These are phyloP conservation scores for Epizoanthus stellaris DNA, from an alignment of 92 coral and sea anemone species.

Conservation along the genomic window DNA sequence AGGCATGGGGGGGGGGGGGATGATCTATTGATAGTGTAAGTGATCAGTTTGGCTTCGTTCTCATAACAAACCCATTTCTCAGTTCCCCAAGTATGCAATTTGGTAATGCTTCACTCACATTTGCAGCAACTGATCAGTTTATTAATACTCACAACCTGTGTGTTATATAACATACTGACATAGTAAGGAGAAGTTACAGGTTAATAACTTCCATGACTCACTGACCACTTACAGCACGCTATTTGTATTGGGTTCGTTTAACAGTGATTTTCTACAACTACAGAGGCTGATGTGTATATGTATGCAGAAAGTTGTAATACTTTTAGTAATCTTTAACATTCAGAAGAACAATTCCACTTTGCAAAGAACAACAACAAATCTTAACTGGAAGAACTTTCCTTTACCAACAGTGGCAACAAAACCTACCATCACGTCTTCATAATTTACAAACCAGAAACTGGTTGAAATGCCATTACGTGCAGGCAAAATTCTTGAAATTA, in stretches of 20 bases:
- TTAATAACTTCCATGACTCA: too few species aligned
- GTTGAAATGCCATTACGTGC: background rate
- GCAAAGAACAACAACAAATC: background rate
- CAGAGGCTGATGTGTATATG: background rate
- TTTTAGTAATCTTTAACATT: too few species aligned
- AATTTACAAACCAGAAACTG: constrained; percentile 12
- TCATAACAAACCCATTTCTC: background rate
- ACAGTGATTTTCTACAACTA: background rate
- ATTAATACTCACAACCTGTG: background rate
- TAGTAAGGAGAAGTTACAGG: background rate
- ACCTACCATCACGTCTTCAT: background rate
- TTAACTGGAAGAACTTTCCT: background rate
- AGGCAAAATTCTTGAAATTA: background rate
- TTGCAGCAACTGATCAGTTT: background rate
- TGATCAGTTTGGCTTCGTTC: background rate
- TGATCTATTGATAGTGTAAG: too few species aligned
- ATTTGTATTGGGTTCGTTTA: background rate
- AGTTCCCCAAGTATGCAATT: too few species aligned
- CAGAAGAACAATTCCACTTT: background rate
- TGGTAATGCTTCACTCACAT: background rate
- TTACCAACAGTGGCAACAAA: background rate
- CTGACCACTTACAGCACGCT: too few species aligned
- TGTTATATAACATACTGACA: background rate
- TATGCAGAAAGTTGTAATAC: background rate
- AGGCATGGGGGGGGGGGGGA: too few species aligned